Conservation (phyloP, 2,113 vertebrate species). For the Protobothrops flavoviridis region DNA sequence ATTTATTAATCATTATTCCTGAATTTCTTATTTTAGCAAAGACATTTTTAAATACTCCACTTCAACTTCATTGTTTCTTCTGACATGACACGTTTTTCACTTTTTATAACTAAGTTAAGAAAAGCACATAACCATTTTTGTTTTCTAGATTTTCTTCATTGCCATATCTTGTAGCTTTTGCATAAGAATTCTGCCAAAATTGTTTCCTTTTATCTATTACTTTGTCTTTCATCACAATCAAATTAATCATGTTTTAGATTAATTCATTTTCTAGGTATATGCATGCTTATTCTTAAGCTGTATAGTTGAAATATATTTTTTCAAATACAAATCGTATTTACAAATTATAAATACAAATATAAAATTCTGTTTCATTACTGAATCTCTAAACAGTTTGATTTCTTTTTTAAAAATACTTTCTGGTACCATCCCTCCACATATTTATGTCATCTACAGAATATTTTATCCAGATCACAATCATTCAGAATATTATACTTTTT, state of each 20-base stretch:
- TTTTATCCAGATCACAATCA: not conserved
- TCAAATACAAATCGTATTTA: not conserved
- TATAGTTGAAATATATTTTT: not conserved
- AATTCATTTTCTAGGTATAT: not conserved
- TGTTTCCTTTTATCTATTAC: not conserved
- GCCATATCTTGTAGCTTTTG: not conserved
- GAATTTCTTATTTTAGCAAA: not conserved
- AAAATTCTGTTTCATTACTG: not conserved
- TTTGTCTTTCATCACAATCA: not conserved
- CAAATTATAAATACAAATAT: not conserved
- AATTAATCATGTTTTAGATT: not conserved
- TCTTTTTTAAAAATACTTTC: not conserved
- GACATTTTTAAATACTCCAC: not conserved
- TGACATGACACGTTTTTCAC: not conserved
- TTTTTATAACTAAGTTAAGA: not conserved
- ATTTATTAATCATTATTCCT: not conserved
- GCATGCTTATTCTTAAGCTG: not conserved
- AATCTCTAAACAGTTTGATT: not conserved
- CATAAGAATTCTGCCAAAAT: not conserved
- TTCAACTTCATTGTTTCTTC: not conserved
- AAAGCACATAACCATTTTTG: not conserved
- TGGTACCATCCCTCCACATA: not conserved
- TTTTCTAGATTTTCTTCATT: not conserved
- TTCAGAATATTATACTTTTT: not conserved
- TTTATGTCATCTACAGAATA: not conserved